Evolutionary conservation across 2,888 invertebrate genomes (phyloP).

Genomic region (Erannis defoliaria): DNA sequence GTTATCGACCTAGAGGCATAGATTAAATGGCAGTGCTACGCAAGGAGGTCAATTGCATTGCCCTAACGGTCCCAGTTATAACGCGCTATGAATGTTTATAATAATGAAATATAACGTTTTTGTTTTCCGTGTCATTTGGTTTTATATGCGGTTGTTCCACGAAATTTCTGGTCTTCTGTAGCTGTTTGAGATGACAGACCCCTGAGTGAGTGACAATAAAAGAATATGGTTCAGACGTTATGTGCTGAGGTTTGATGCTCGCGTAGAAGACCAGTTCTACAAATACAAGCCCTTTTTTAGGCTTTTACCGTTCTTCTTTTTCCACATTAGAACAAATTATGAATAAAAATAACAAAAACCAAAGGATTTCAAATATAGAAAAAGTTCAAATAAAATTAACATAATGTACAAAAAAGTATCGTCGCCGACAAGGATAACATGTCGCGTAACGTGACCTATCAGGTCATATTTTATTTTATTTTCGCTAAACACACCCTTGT

Average conservation of each 20-base stretch:
- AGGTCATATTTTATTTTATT: neutral
- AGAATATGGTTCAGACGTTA: conserved; percentile 8
- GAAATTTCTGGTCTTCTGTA: conserved; percentile 10
- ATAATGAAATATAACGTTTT: conserved; percentile 50
- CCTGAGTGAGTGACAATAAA: neutral
- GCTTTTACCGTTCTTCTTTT: too few species aligned
- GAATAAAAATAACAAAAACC: too few species aligned
- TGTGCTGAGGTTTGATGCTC: neutral
- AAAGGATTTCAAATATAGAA: too few species aligned
- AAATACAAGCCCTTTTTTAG: too few species aligned
- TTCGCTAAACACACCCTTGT: neutral
- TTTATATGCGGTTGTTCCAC: conserved; percentile 20
- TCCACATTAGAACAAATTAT: neutral
- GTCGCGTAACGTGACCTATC: conserved; percentile 8
- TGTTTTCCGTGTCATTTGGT: conserved; percentile 38
- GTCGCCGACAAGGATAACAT: too few species aligned
- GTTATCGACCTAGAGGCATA: conserved; percentile 51
- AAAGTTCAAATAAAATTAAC: too few species aligned
- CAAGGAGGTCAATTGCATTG: conserved; percentile 78
- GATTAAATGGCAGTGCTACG: conserved; percentile 26
- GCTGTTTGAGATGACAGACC: neutral
- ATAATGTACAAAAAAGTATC: too few species aligned
- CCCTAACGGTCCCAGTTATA: conserved; percentile 71
- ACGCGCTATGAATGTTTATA: conserved; percentile 71
- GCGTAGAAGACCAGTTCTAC: too few species aligned